These are phyloP conservation scores for Synanthedon vespiformis DNA, from an alignment of 2,888 invertebrate genomes.

Conservation along the genomic window DNA sequence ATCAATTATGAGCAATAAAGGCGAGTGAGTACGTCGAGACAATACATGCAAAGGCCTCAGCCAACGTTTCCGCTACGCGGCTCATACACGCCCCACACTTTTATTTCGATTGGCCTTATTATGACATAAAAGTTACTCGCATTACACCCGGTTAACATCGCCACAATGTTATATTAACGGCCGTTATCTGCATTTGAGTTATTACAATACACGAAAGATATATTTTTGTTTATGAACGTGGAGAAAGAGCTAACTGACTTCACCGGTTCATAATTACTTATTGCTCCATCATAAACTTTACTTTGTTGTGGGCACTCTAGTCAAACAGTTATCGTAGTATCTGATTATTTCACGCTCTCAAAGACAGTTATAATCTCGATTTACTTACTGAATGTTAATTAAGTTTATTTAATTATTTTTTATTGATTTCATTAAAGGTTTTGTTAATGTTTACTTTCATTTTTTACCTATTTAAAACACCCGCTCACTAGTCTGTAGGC, in stretches of 20 bases:
- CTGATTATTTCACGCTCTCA: too few species aligned
- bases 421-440: too few species aligned
- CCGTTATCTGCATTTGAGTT: not conserved
- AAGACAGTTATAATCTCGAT: too few species aligned
- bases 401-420: too few species aligned
- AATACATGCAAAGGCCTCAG: not conserved
- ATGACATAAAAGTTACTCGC: slow-evolving; percentile 48
- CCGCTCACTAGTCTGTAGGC: too few species aligned
- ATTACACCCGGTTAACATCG: slow-evolving; percentile 25
- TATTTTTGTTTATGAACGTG: slow-evolving; percentile 14
- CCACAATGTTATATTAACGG: slow-evolving; percentile 8
- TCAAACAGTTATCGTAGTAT: too few species aligned
- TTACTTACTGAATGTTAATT: too few species aligned
- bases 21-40: slow-evolving; percentile 5
- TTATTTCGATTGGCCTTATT: slow-evolving; percentile 37
- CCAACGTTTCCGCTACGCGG: slow-evolving; percentile 15
- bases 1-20: slow-evolving; percentile 33
- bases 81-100: slow-evolving; percentile 17
- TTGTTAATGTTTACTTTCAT: too few species aligned
- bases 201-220: slow-evolving; percentile 7
- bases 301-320: too few species aligned
- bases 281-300: too few species aligned
- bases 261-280: slow-evolving; percentile 2
- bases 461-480: too few species aligned
- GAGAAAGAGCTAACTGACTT: slow-evolving; percentile 16